These are phyloP conservation scores for Antheraea assamensis DNA, from an alignment of 2,888 invertebrate species.

Conservation along the genomic window DNA sequence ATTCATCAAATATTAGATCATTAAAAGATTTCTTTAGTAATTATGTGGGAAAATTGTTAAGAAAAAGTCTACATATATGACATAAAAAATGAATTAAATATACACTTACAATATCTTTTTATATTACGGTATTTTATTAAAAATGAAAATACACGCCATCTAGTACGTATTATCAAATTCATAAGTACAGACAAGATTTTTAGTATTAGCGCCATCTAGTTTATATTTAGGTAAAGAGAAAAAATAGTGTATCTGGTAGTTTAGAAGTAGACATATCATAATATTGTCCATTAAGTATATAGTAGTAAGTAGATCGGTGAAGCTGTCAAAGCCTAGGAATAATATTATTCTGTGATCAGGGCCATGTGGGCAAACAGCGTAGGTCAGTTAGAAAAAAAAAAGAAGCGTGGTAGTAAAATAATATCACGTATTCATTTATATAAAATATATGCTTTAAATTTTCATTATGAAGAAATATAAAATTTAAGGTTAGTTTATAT, in stretches of 20 bases:
- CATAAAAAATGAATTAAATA: neutral
- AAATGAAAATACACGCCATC: neutral
- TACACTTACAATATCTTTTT: neutral
- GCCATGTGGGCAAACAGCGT: too few species aligned
- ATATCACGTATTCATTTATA: too few species aligned
- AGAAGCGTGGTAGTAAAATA: too few species aligned
- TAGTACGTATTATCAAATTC: neutral
- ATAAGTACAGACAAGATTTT: neutral
- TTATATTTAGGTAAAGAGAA: neutral
- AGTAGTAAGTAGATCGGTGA: neutral
- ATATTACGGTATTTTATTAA: neutral
- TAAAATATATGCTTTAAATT: neutral
- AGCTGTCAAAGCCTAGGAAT: too few species aligned
- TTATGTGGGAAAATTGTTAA: neutral
- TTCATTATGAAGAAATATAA: neutral
- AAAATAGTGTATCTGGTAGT: neutral
- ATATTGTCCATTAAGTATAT: neutral
- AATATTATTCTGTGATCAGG: too few species aligned
- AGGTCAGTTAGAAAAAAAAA: too few species aligned
- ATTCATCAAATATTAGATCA: neutral
- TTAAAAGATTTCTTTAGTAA: neutral
- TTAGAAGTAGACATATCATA: too few species aligned
- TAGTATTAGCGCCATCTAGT: neutral
- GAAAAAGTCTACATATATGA: neutral
- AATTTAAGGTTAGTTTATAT: neutral